These are phyloP conservation scores for Bimastos eiseni DNA, from an alignment of 2,888 invertebrate species.

Conservation along the genomic window DNA sequence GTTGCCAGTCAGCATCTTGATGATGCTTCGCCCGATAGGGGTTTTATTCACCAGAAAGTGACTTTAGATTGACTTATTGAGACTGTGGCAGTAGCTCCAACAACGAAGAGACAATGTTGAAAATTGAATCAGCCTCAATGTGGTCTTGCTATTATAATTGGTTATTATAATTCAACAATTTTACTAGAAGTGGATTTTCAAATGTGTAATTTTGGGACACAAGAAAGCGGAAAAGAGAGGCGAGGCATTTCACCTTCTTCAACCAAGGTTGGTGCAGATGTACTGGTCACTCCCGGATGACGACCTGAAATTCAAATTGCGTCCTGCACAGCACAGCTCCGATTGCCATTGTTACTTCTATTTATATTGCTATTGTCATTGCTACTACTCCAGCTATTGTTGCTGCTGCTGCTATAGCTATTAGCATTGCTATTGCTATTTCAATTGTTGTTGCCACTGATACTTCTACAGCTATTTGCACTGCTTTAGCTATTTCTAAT, in stretches of 20 bases:
- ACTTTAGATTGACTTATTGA: not conserved
- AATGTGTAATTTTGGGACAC: not conserved
- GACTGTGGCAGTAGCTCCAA: not conserved
- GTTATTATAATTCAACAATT: not conserved
- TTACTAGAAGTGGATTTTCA: not conserved
- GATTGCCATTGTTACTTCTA: not conserved
- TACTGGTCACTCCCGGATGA: not conserved
- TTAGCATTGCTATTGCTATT: too few relatives aligned
- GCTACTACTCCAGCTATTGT: too few relatives aligned
- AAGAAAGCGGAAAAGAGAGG: not conserved
- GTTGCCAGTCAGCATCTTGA: not conserved
- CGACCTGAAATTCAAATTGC: not conserved
- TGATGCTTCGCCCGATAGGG: not conserved
- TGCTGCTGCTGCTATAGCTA: too few relatives aligned
- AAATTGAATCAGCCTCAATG: not conserved
- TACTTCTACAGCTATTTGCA: too few relatives aligned
- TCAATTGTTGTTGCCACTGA: too few relatives aligned
- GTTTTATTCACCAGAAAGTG: not conserved
- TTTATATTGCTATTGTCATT: not conserved
- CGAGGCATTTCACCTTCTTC: not conserved
- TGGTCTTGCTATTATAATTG: not conserved
- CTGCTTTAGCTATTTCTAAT: too few relatives aligned
- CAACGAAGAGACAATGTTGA: not conserved
- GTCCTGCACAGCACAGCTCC: not conserved
- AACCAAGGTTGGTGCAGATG: not conserved